Evolutionary conservation across 2,113 vertebrate species (phyloP).

Genomic region (Canis aureus): DNA sequence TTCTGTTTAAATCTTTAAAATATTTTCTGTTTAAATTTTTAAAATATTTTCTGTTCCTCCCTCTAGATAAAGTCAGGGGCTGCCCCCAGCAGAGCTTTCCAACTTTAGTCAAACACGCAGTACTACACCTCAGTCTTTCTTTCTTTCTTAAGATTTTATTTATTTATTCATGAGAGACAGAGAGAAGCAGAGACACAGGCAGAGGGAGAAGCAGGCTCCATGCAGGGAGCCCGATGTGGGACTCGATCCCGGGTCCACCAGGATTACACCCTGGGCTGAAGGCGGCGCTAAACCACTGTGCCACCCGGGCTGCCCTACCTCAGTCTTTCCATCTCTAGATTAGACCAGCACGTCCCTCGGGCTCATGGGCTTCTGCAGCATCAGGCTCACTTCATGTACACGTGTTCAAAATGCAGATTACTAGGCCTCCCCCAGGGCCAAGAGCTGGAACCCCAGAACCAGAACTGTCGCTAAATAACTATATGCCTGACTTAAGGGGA

Average conservation of each 20-base stretch:
- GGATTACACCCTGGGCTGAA: too few species aligned
- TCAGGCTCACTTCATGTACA: background rate
- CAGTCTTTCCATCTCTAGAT: background rate
- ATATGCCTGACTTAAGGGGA: background rate
- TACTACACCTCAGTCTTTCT: background rate
- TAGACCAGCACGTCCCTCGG: background rate
- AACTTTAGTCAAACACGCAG: background rate
- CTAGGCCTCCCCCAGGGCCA: background rate
- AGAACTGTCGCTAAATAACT: background rate
- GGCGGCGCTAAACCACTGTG: too few species aligned
- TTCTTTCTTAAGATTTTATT: too few species aligned
- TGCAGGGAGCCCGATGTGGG: too few species aligned
- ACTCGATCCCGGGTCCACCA: too few species aligned
- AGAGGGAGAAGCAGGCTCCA: too few species aligned
- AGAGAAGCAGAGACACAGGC: too few species aligned
- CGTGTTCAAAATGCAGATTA: background rate
- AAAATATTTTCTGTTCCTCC: background rate
- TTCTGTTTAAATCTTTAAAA: background rate
- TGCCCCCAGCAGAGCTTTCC: background rate
- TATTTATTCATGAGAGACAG: too few species aligned
- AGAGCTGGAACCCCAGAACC: background rate
- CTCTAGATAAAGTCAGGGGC: background rate
- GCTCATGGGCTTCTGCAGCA: fast-evolving
- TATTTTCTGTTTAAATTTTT: background rate
- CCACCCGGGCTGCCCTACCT: too few species aligned